Percentiles rank a stretch among this genome's conserved stretches.
Evolutionary conservation across 2,797 vertebrate species (phyloP).

Genomic region (Lemur catta): DNA sequence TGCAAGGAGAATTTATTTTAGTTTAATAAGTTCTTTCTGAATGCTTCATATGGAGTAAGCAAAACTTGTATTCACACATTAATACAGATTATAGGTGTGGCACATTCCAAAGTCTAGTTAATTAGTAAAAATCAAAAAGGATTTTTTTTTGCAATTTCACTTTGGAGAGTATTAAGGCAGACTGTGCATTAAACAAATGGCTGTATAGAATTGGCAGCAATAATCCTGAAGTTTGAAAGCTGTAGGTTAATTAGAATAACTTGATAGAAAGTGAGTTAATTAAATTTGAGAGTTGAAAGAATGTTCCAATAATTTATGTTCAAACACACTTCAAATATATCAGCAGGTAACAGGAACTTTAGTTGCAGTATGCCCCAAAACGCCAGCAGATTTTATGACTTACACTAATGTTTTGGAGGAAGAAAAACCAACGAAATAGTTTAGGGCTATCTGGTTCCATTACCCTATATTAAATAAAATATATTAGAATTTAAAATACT

Average conservation of each 20-base stretch:
- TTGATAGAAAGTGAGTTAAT: constrained; percentile 64
- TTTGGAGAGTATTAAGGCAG: constrained; percentile 30
- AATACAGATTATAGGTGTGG: constrained; percentile 47
- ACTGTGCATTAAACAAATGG: constrained; percentile 20
- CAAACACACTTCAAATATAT: constrained; percentile 40
- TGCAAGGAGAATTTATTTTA: constrained; percentile 7
- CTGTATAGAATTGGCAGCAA: constrained; percentile 61
- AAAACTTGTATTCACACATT: constrained; percentile 50
- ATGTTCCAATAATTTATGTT: constrained; percentile 55
- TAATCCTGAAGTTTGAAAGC: constrained; percentile 43
- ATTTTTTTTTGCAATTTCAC: constrained; percentile 51
- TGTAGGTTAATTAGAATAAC: constrained; percentile 61
- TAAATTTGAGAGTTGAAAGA: constrained; percentile 67
- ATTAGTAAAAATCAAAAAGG: constrained; percentile 24
- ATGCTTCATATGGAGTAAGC: constrained; percentile 45
- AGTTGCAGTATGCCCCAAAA: background rate
- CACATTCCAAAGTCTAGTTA: constrained; percentile 54
- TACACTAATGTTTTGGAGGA: constrained; percentile 16
- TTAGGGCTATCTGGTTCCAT: background rate
- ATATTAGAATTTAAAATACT: background rate
- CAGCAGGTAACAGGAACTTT: constrained; percentile 4
- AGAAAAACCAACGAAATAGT: background rate
- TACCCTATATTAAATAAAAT: constrained; percentile 33
- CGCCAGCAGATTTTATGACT: background rate
- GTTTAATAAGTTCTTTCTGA: constrained; percentile 50